Evolutionary conservation across 2,113 vertebrate genomes (phyloP).

Genomic region (Climacteris rufus): DNA sequence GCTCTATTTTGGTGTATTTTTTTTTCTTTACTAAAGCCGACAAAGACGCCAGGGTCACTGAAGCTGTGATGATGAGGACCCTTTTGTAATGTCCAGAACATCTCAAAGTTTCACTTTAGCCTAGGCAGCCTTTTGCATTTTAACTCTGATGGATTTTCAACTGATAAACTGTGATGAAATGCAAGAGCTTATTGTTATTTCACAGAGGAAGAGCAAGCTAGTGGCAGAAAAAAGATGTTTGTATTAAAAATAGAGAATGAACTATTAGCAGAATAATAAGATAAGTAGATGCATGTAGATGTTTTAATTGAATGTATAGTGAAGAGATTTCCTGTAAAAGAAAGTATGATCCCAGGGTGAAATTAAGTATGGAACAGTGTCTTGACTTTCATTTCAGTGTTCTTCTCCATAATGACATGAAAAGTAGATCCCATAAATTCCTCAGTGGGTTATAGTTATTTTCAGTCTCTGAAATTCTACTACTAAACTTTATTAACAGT

Average conservation of each 20-base stretch:
- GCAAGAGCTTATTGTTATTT: neutral
- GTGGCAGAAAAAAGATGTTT: neutral
- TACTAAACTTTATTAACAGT: constrained; percentile 58
- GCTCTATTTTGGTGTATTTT: neutral
- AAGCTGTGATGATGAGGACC: neutral
- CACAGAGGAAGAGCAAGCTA: neutral
- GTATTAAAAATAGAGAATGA: constrained; percentile 54
- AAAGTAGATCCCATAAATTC: constrained; percentile 49
- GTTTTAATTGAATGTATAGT: constrained; percentile 28
- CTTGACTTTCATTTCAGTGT: neutral
- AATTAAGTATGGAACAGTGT: constrained; percentile 46
- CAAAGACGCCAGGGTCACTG: neutral
- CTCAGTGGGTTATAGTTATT: neutral
- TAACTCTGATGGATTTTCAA: neutral
- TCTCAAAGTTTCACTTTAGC: neutral
- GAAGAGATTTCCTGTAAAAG: constrained; percentile 37
- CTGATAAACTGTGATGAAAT: neutral
- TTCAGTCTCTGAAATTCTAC: constrained; percentile 64
- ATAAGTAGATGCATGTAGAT: neutral
- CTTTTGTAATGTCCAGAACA: neutral
- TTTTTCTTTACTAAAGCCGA: neutral
- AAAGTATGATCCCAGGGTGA: constrained; percentile 28
- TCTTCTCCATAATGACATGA: constrained; percentile 25
- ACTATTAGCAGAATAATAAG: constrained; percentile 14
- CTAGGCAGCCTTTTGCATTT: neutral